These are phyloP conservation scores for Elephas maximus DNA, from an alignment of 2,113 vertebrate species.

Conservation along the genomic window DNA sequence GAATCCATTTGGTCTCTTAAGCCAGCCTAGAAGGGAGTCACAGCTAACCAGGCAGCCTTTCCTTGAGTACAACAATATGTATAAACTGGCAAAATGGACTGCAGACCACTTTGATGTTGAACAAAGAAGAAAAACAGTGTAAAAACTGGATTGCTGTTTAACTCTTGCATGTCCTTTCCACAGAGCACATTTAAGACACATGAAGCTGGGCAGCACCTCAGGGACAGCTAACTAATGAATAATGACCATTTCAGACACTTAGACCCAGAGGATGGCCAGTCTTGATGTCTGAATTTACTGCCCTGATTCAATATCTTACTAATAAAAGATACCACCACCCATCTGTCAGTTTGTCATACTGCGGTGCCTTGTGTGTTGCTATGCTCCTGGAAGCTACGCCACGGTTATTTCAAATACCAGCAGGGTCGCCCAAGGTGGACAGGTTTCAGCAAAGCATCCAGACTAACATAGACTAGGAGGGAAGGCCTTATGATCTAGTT, in stretches of 20 bases:
- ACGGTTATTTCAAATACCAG: neutral
- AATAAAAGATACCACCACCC: neutral
- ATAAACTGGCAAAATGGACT: constrained; percentile 73
- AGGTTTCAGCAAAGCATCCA: neutral
- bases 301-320: neutral
- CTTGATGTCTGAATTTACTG: neutral
- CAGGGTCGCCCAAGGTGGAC: neutral
- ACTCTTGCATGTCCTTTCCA: constrained; percentile 52
- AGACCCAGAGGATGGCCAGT: neutral
- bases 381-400: neutral
- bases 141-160: constrained; percentile 56
- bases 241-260: neutral
- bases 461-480: neutral
- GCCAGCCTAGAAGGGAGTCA: constrained; percentile 69
- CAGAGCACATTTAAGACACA: neutral
- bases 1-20: constrained; percentile 52
- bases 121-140: constrained; percentile 65
- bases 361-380: neutral
- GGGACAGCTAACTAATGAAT: neutral
- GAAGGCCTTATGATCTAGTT: neutral
- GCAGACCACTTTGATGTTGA: constrained; percentile 82
- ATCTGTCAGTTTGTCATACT: neutral
- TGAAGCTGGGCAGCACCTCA: neutral
- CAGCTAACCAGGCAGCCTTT: constrained; percentile 57
- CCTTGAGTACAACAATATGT: constrained; percentile 75